Evolutionary conservation across 2,888 invertebrate species (phyloP).

Genomic region (Papilio gigon): DNA sequence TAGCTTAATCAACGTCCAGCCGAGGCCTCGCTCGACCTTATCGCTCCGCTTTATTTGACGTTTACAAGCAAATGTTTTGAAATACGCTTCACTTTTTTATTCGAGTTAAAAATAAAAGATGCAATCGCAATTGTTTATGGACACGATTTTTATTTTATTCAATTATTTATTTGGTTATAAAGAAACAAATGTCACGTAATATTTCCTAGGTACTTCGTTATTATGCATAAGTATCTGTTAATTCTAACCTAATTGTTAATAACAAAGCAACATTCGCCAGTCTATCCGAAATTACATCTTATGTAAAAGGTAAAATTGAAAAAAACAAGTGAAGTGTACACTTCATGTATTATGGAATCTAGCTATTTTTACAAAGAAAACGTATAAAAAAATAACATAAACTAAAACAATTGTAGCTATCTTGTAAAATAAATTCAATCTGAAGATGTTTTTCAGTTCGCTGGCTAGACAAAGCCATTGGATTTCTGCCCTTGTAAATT

Average conservation of each 20-base stretch:
- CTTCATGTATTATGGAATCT: too few species aligned
- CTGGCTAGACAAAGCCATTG: conserved; percentile 66
- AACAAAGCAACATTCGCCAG: too few species aligned
- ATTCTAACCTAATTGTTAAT: too few species aligned
- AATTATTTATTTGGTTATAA: too few species aligned
- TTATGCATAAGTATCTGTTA: too few species aligned
- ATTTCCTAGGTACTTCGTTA: too few species aligned
- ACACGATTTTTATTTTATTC: not conserved
- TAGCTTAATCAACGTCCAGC: conserved; percentile 19
- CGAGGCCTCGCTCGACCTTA: conserved; percentile 25
- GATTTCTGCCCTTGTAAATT: conserved; percentile 52
- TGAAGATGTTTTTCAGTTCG: conserved; percentile 65
- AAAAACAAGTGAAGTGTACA: too few species aligned
- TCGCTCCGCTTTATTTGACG: conserved; percentile 26
- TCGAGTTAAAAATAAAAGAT: not conserved
- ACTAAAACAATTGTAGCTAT: conserved; percentile 25
- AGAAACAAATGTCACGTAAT: too few species aligned
- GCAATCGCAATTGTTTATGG: not conserved
- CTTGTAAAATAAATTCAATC: conserved; percentile 57
- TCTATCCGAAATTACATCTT: too few species aligned
- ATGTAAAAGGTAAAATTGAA: too few species aligned
- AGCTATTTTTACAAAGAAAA: not conserved
- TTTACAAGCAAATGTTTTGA: conserved; percentile 21
- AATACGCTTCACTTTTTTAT: not conserved
- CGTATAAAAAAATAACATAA: not conserved